Percentiles rank a stretch among this genome's conserved stretches.
Evolutionary conservation across 2,797 vertebrate species (phyloP).

Genomic region (Apogon talboti): DNA sequence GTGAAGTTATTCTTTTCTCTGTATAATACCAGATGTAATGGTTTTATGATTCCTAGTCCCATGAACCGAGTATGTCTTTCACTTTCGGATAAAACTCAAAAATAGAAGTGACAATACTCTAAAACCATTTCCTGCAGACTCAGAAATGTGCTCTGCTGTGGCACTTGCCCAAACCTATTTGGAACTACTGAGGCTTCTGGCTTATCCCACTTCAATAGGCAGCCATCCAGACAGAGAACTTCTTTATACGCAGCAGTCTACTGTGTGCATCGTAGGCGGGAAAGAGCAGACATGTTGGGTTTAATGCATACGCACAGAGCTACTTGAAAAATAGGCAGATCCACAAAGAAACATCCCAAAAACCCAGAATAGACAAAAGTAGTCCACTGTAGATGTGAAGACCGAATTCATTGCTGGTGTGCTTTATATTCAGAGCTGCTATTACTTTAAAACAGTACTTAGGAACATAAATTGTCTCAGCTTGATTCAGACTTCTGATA

Average conservation of each 20-base stretch:
- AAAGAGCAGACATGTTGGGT: conserved; percentile 40
- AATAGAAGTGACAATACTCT: conserved; percentile 42
- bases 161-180: conserved; percentile 64
- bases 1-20: too few relatives aligned
- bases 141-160: conserved; percentile 60
- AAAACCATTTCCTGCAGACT: conserved; percentile 42
- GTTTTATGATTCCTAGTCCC: conserved; percentile 14
- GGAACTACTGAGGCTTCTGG: conserved; percentile 56
- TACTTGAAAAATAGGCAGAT: conserved; percentile 24
- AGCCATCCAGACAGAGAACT: conserved; percentile 59
- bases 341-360: conserved; percentile 26
- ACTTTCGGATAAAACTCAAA: conserved; percentile 39
- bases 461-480: neutral
- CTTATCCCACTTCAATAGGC: conserved; percentile 72
- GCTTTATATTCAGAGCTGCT: conserved; percentile 1
- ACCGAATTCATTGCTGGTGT: neutral
- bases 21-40: too few relatives aligned
- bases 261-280: conserved; percentile 43
- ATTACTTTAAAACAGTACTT: neutral
- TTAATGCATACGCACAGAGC: conserved; percentile 37
- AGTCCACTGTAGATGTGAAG: conserved; percentile 9
- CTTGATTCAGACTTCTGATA: conserved; percentile 8
- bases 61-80: conserved; percentile 11
- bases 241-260: conserved; percentile 49
- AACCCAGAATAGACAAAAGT: conserved; percentile 22